Evolutionary conservation across 1,140 invertebrate genomes (phyloP), one percentile per base, ranked within the genome.

Genomic region (Muscidifurax raptorellus): DNA sequence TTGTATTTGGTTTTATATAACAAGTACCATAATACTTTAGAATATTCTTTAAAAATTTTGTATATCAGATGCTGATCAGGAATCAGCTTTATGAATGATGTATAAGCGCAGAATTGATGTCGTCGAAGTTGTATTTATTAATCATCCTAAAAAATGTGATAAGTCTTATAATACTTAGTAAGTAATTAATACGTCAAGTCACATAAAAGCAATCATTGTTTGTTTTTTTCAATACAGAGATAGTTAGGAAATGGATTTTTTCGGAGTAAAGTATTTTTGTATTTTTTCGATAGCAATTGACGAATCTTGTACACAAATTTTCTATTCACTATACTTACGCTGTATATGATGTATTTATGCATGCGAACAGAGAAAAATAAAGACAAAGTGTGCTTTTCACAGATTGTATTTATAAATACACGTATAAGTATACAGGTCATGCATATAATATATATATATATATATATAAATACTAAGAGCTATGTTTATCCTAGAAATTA

Each of bases 401-500:
- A 90, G 89, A 81, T 88, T 90, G 89, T 91, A 91, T 91, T 91
- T 91, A 92, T 92, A 92, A 91, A 91, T 91, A 90, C 90, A 91
- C 88, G 87, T 90, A 85, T 86, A 87, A 89, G 90, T 89, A 88
- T 91, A 92, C 90, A 91, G 88, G 86, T 90, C 90, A 90, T 92
- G 89, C 91, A 90, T 90, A 90, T 90, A 91, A 90, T 90, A 91
- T 90, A 89, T 80, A 69, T 72, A 90, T 90, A 91, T 90, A 89
- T 80, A 69, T 72, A 91, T 90, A 92, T 90, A 92, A 90, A 91
- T 91, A 89, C 89, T 91, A 92, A 88, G 87, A 90, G 76, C 89
- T 91, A 91, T 87, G 82, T 75, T 86, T 88, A 88, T 87, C 87
- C 89, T 90, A 90, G 87, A 72, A 88, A 82, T 87, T 90, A 90